phyloP scores from a whole-genome alignment of 2,797 vertebrate species.

The Sternarchorhynchus goeldii region DNA sequence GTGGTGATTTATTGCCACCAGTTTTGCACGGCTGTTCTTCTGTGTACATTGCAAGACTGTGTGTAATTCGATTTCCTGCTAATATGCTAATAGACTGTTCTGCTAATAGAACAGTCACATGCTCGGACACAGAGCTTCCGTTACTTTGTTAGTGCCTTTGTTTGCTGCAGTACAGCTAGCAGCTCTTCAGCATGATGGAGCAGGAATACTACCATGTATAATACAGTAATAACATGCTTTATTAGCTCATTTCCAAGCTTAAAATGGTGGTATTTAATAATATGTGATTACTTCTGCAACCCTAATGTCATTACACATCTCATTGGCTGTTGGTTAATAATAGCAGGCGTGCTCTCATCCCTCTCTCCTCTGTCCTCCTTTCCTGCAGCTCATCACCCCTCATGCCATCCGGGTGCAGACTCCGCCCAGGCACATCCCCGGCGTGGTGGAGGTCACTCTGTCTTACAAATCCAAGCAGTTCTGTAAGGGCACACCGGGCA shows the following conservation, averaged over 20 bases:
- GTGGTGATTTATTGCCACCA: too few species aligned
- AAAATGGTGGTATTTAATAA: background rate
- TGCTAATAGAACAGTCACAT: background rate
- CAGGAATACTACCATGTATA: background rate
- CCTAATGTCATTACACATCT: background rate
- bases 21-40: background rate
- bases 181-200: background rate
- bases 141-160: background rate
- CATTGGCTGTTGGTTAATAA: background rate
- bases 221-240: background rate
- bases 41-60: background rate
- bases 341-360: background rate
- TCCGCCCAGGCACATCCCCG: slow-evolving; percentile 85
- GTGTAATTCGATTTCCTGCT: slow-evolving; percentile 3
- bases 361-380: slow-evolving; percentile 25
- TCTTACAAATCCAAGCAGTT: slow-evolving; percentile 99
- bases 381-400: slow-evolving; percentile 89
- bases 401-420: slow-evolving; percentile 98
- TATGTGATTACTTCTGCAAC: background rate
- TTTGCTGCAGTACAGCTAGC: background rate
- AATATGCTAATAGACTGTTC: too few species aligned
- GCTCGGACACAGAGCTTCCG: background rate
- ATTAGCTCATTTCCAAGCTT: background rate
- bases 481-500: slow-evolving; percentile 97
- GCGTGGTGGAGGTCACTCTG: slow-evolving; percentile 97